Base-by-base conservation (phyloP, 2,888 invertebrate species). In the Drosophila mimica region DNA sequence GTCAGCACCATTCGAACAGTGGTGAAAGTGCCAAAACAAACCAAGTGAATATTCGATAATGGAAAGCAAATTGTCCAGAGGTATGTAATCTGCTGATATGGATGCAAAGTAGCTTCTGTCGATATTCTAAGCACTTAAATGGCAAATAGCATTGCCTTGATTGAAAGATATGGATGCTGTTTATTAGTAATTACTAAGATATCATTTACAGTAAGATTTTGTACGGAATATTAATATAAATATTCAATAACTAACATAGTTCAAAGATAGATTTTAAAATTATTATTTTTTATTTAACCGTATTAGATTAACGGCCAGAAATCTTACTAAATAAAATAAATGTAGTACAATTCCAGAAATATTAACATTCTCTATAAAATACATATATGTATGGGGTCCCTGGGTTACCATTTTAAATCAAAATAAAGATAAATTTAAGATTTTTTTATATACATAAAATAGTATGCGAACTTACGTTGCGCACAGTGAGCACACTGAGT, bases 1-100 rank as follows among this genome's bases (percentile, higher is more conserved):
- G 81, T 70, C 84, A 86, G 86, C 78, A 86, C 75, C 81, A 86
- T 78, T 71, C 52, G 81, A 79, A 86, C 84, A 86, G 88, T 84
- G 84, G 88, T 66, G 79, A 79, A 80, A 79, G 81, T 80, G 79
- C 57, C 61, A 57, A 66, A 71, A 25, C 66, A 43, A 66, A 61
- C 70, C 43, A 65, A 76, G 48, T 69, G 71, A 80, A 80, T 64
- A 69, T 80, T 71, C 59, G 63, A 69, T 76, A 76, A 63, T 76
- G 62, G 68, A 76, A 79, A 76, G 70, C 76, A 71, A 79, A 65
- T 71, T 57, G 68, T 57, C 56, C 46, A 36, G 67, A 51, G 52
- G 36, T 34, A 52, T 59, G 25, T 28, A 51, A 34, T 0, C 20
- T 40, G 31, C 40, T 7, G 31, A 57, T 57, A 43, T 57, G 40